Conservation (phyloP, 2,888 invertebrate genomes). For the Pollenia labialis region DNA sequence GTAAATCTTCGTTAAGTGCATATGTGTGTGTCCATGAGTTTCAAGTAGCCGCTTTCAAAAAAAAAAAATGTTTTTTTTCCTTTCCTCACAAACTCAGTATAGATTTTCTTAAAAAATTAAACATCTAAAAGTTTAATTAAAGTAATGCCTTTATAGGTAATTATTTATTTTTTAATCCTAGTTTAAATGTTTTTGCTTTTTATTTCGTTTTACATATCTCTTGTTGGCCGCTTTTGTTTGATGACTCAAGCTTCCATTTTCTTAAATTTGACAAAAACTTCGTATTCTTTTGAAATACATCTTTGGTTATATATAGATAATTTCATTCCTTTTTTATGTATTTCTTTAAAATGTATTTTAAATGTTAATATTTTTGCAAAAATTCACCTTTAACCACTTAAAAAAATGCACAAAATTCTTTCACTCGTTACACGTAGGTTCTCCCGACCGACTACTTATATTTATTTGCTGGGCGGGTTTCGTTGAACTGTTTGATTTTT, state of each 20-base stretch:
- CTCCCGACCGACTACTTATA: constrained; percentile 67
- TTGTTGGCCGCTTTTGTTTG: constrained; percentile 33
- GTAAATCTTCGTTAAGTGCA: constrained; percentile 71
- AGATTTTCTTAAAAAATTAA: background rate
- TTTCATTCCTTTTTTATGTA: constrained; percentile 7
- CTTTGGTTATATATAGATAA: background rate
- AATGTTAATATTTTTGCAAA: constrained; percentile 29
- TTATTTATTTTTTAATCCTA: background rate
- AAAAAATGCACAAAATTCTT: constrained; percentile 69
- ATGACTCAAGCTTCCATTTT: constrained; percentile 52
- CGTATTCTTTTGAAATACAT: constrained; percentile 1
- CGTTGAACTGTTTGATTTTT: constrained; percentile 74
- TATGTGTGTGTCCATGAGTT: constrained; percentile 25
- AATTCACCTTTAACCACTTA: constrained; percentile 64
- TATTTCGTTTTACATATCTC: constrained; percentile 9
- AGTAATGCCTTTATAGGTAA: background rate
- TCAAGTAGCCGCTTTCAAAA: constrained; percentile 59
- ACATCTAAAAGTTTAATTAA: background rate
- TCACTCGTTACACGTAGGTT: constrained; percentile 66
- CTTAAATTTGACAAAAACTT: background rate
- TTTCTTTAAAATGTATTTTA: background rate
- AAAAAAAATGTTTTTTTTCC: constrained; percentile 18
- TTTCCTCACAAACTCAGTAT: constrained; percentile 3
- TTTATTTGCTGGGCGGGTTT: constrained; percentile 77
- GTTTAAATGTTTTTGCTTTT: background rate